Evolutionary conservation across 2,113 vertebrate genomes (phyloP), one percentile per base, ranked within the genome.

Genomic region (Aythya baeri): DNA sequence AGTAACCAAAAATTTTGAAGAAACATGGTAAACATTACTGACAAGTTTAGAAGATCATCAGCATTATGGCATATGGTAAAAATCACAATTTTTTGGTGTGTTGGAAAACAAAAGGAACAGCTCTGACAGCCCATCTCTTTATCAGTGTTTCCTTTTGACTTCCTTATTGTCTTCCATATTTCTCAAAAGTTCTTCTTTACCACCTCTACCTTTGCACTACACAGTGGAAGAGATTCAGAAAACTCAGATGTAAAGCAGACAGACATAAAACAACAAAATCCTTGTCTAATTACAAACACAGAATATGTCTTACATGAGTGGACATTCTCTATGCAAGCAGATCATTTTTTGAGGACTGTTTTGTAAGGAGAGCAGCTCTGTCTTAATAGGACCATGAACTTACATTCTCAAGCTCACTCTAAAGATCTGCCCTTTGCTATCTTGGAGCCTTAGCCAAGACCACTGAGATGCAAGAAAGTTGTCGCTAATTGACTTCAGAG

Each of bases 321-420:
- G 29, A n/a, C 16, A 7, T 71, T 78, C 50, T 15, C 32, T 57
- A 21, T 15, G 50, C 17, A 70, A 57, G 54, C 29, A 71, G 13
- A 21, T 34, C 0, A 0, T 32, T 20, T 58, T 34, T 25, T 83
- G 17, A 67, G 36, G 31, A 65, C 34, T 17, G 13, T 1, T 75
- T 72, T 72, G 13, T 27, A 83, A 72, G 13, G 22, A 83, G 32
- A 32, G 62, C 15, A 67, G 21, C 7, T 57, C 34, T 1, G 8
- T 13, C 34, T 57, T 57, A 70, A 55, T 86, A 57, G n/a, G 15
- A 9, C 27, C 59, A 74, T 76, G 32, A 65, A 59, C 21, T 54
- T 49, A 21, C 0, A 44, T 29, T 59, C 15, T 38, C 59, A 73
- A 61, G 36, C 29, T n/a, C 38, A 27, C 16, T 79, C 29, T 54